Evolutionary conservation across 2,888 invertebrate genomes (phyloP).

Genomic region (Mythimna ferrago): DNA sequence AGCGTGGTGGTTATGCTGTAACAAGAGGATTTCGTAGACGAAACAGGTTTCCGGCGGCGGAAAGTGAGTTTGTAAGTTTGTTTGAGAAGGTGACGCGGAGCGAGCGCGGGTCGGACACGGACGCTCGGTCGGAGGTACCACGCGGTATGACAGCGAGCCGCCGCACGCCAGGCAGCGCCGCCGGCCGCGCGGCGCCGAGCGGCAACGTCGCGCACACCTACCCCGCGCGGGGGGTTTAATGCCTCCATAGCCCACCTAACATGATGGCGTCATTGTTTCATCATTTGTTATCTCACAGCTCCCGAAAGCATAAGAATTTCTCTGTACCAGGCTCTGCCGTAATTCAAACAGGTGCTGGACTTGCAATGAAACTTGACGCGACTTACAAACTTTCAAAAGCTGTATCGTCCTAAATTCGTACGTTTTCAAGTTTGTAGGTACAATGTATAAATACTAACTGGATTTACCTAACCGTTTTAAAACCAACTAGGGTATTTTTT

Average conservation of each 20-base stretch:
- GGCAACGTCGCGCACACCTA: conserved; percentile 80
- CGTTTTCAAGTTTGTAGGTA: neutral
- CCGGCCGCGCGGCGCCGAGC: conserved; percentile 72
- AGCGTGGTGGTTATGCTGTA: conserved; percentile 69
- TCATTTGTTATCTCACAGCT: conserved; percentile 80
- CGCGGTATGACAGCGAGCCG: conserved; percentile 77
- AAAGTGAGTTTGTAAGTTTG: conserved; percentile 86
- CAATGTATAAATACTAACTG: neutral
- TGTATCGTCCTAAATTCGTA: conserved; percentile 30
- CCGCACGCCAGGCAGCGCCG: conserved; percentile 57
- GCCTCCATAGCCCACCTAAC: conserved; percentile 75
- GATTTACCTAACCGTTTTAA: neutral
- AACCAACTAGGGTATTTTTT: neutral
- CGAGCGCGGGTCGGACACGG: conserved; percentile 74
- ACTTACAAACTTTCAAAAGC: conserved; percentile 26
- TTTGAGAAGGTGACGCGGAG: conserved; percentile 72
- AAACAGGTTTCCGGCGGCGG: conserved; percentile 82
- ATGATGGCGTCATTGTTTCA: conserved; percentile 82
- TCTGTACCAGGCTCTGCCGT: conserved; percentile 22
- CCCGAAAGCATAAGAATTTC: conserved; percentile 73
- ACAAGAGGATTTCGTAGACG: conserved; percentile 72
- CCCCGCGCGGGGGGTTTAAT: conserved; percentile 74
- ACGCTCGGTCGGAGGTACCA: conserved; percentile 78
- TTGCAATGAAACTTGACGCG: conserved; percentile 22
- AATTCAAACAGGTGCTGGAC: conserved; percentile 58